Percentiles rank a stretch among this genome's conserved stretches.
Evolutionary conservation across 2,888 invertebrate genomes (phyloP).

Genomic region (Drosophila meridiana): DNA sequence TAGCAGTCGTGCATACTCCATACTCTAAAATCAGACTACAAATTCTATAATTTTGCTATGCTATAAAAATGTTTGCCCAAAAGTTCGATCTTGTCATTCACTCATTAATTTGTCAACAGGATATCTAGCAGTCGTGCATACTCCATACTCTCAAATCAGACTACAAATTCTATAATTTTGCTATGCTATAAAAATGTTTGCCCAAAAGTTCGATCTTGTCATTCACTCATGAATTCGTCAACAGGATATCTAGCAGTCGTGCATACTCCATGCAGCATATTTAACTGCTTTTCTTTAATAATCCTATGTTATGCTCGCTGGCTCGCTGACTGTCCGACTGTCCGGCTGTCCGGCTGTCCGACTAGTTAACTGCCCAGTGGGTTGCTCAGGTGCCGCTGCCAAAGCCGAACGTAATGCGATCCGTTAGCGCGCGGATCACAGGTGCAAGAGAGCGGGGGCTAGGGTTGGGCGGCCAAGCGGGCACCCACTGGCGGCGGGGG

Average conservation of each 20-base stretch:
- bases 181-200: neutral
- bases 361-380: constrained; percentile 58
- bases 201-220: no score
- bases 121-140: no score
- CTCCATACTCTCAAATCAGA: no score
- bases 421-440: constrained; percentile 49
- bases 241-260: neutral
- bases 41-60: no score
- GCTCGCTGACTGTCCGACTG: constrained; percentile 24
- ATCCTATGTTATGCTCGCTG: constrained; percentile 58
- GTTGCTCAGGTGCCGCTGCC: constrained; percentile 43
- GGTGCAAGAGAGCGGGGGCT: neutral
- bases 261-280: neutral
- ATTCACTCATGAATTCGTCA: no score
- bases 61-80: no score
- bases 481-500: constrained; percentile 31
- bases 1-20: no score
- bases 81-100: no score
- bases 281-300: constrained; percentile 11
- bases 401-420: constrained; percentile 52
- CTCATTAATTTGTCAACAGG: neutral
- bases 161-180: neutral
- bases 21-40: no score
- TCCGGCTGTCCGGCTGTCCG: constrained; percentile 26
- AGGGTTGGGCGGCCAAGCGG: constrained; percentile 1